A percentile compares a stretch with the other conserved stretches of the same genome.
Conservation (phyloP, 2,113 vertebrate species). For the Gallinago paraguaiae region DNA sequence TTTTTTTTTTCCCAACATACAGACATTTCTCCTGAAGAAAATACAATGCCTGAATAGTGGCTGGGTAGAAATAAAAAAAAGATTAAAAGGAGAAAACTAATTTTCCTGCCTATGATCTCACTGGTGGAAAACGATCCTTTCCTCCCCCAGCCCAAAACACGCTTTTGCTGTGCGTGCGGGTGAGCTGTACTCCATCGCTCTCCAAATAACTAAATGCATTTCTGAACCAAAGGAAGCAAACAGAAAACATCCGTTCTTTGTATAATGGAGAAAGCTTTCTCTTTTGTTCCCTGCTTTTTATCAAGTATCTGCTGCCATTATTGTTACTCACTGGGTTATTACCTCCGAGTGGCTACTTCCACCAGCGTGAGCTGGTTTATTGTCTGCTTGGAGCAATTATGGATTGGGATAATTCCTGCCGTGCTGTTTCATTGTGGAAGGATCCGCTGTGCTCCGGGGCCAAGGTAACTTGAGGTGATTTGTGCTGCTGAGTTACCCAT, state of each 20-base stretch:
- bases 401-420: slow-evolving; percentile 50
- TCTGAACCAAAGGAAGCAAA: slow-evolving; percentile 40
- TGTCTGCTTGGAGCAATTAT: slow-evolving; percentile 55
- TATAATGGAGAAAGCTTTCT: slow-evolving; percentile 50
- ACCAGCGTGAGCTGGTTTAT: slow-evolving; percentile 40
- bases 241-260: slow-evolving; percentile 47
- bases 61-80: not conserved
- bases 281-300: slow-evolving; percentile 54
- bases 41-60: not conserved
- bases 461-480: slow-evolving; percentile 65
- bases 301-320: slow-evolving; percentile 55
- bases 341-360: slow-evolving; percentile 62
- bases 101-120: slow-evolving; percentile 29
- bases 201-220: slow-evolving; percentile 24
- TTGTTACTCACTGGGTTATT: slow-evolving; percentile 60
- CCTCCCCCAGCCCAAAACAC: not conserved
- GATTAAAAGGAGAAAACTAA: slow-evolving; percentile 13
- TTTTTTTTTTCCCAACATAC: not conserved
- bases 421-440: slow-evolving; percentile 32
- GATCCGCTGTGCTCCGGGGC: not conserved
- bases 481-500: slow-evolving; percentile 36
- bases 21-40: not conserved
- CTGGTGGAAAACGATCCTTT: not conserved
- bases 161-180: not conserved
- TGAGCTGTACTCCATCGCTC: not conserved